phyloP scores from a whole-genome alignment of 2,113 vertebrate species.

The Psophia crepitans region DNA sequence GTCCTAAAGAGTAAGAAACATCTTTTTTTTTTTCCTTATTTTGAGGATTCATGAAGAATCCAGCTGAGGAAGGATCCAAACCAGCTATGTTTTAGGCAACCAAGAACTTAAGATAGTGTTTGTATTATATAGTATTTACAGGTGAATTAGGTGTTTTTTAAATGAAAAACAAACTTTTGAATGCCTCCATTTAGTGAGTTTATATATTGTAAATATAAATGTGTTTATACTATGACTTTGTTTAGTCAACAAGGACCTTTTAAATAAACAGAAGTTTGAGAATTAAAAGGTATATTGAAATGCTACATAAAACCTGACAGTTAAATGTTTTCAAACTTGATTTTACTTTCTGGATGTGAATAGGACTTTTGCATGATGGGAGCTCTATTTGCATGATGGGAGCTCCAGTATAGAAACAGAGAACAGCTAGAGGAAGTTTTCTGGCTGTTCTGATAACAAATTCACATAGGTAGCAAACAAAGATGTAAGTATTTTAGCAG shows the following conservation, averaged over 20 bases:
- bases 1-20: neutral
- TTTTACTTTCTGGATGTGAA: neutral
- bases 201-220: neutral
- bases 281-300: neutral
- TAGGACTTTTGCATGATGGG: neutral
- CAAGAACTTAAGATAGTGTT: neutral
- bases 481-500: neutral
- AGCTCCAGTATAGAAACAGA: neutral
- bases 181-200: neutral
- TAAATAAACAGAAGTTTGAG: neutral
- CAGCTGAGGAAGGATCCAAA: neutral
- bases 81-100: neutral
- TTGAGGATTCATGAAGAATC: neutral
- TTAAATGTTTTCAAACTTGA: neutral
- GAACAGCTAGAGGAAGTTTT: neutral
- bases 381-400: neutral
- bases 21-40: neutral
- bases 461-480: neutral
- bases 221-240: neutral
- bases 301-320: neutral
- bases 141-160: neutral
- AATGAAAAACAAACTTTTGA: neutral
- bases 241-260: neutral
- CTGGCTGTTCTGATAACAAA: neutral
- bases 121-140: neutral